These are phyloP conservation scores for Sinocyclocheilus anophthalmus DNA, from an alignment of 2,113 vertebrate species.

Conservation along the genomic window DNA sequence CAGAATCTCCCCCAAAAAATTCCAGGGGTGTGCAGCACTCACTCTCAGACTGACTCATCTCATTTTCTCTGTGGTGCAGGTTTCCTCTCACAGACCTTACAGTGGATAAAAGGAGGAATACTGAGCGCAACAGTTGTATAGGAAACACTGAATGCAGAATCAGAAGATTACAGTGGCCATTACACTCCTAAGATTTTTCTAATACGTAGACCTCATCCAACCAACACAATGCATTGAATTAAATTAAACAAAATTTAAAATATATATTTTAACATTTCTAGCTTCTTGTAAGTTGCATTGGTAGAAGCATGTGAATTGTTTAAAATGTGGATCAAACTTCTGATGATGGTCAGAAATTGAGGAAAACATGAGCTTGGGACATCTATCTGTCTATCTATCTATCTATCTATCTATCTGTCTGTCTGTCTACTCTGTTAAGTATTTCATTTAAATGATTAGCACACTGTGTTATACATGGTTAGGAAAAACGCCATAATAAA, in stretches of 20 bases:
- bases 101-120: slow-evolving; percentile 44
- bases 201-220: background rate
- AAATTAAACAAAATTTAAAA: background rate
- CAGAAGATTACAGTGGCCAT: slow-evolving; percentile 24
- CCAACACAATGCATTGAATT: background rate
- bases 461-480: background rate
- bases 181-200: background rate
- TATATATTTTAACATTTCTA: background rate
- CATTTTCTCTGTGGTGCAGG: slow-evolving; percentile 59
- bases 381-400: background rate
- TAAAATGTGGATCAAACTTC: background rate
- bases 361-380: background rate
- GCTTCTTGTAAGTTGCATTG: background rate
- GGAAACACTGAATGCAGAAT: slow-evolving; percentile 18
- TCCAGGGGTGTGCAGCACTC: slow-evolving; percentile 55
- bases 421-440: background rate
- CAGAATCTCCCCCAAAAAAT: slow-evolving; percentile 56
- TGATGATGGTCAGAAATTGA: background rate
- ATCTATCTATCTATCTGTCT: background rate
- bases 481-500: background rate
- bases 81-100: slow-evolving; percentile 47
- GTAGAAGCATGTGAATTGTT: background rate
- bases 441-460: background rate
- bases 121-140: slow-evolving; percentile 33
- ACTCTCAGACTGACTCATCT: slow-evolving; percentile 63